Percentiles rank a stretch among this genome's conserved stretches.
phyloP scores from a whole-genome alignment of 2,113 vertebrate species.

The Tricholaema leucomelas region DNA sequence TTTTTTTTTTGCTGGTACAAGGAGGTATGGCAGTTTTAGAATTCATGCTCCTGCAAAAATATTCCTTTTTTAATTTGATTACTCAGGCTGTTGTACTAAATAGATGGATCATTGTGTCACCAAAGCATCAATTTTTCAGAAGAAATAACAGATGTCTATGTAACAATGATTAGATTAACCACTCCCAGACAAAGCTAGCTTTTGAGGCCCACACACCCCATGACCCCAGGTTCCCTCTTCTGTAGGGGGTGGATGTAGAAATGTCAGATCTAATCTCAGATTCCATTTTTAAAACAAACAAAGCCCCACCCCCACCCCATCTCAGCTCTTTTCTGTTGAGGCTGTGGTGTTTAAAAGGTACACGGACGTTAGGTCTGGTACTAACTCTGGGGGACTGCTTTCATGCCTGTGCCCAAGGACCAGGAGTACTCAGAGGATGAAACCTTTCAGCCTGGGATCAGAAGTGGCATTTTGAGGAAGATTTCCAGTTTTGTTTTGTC shows the following conservation, averaged over 20 bases:
- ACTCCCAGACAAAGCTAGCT: conserved; percentile 62
- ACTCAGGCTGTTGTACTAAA: conserved; percentile 62
- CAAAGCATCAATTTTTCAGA: conserved; percentile 69
- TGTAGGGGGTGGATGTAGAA: conserved; percentile 71
- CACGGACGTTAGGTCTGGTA: neutral
- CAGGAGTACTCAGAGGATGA: neutral
- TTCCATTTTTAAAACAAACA: conserved; percentile 73
- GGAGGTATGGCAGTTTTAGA: conserved; percentile 53
- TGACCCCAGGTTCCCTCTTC: conserved; percentile 68
- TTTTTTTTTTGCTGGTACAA: neutral
- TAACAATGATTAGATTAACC: conserved; percentile 69
- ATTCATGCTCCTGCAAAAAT: conserved; percentile 49
- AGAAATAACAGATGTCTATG: conserved; percentile 65
- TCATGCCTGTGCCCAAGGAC: neutral
- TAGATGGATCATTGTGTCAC: conserved; percentile 68
- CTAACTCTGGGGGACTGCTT: neutral
- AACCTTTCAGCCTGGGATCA: neutral
- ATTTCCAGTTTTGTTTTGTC: neutral
- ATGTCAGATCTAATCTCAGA: conserved; percentile 71
- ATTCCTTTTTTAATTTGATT: conserved; percentile 72
- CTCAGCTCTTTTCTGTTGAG: conserved; percentile 34
- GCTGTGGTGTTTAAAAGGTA: conserved; percentile 7
- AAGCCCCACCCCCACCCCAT: conserved; percentile 54
- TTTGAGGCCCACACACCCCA: conserved; percentile 68
- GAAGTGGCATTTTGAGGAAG: neutral